Percentiles rank a stretch among this genome's conserved stretches.
phyloP scores from a whole-genome alignment of 1,140 invertebrate species.

The Argopecten irradians region DNA sequence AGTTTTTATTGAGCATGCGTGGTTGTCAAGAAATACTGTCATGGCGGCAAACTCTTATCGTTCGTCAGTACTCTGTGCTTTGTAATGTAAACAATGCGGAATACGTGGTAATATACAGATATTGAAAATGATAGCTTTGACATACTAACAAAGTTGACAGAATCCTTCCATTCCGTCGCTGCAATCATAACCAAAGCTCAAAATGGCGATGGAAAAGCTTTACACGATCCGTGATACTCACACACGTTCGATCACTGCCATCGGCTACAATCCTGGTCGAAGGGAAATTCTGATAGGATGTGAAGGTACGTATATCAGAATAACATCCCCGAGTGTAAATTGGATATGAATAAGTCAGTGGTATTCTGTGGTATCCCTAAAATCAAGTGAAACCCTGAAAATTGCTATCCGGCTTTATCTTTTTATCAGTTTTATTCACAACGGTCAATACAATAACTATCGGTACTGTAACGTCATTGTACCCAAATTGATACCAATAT shows the following conservation, averaged over 20 bases:
- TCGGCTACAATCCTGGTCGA: slow-evolving; percentile 74
- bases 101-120: not conserved
- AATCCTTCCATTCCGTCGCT: not conserved
- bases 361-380: too few species aligned
- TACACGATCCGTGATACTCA: slow-evolving; percentile 74
- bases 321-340: too few species aligned
- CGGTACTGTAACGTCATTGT: too few species aligned
- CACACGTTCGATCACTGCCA: slow-evolving; percentile 72
- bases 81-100: not conserved
- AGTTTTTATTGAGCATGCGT: slow-evolving; percentile 38
- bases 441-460: too few species aligned
- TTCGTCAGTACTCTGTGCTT: not conserved
- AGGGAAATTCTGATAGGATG: slow-evolving; percentile 76
- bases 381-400: too few species aligned
- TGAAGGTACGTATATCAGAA: slow-evolving; percentile 72
- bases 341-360: too few species aligned
- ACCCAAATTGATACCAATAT: too few species aligned
- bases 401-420: too few species aligned
- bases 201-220: slow-evolving; percentile 77
- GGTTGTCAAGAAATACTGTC: slow-evolving; percentile 66
- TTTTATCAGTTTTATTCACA: too few species aligned
- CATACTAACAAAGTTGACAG: not conserved
- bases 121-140: not conserved
- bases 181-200: slow-evolving; percentile 31
- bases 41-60: slow-evolving; percentile 53